Evolutionary conservation across 2,888 invertebrate species (phyloP).

Genomic region (Lasioglossum calceatum): DNA sequence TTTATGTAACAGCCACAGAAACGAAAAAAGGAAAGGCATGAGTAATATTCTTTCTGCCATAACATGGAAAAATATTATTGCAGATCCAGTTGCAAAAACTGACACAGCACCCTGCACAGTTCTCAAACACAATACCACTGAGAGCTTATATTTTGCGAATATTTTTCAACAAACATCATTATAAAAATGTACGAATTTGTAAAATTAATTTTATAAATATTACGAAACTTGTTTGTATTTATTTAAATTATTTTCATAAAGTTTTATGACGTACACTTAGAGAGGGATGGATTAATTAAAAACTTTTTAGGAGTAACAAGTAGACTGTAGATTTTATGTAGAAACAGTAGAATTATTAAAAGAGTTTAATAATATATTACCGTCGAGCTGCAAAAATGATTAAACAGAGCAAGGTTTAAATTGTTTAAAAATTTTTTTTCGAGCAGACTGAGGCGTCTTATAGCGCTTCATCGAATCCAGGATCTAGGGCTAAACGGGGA

Average conservation of each 20-base stretch:
- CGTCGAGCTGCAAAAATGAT: no score
- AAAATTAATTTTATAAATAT: not conserved
- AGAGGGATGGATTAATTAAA: not conserved
- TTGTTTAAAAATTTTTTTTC: not conserved
- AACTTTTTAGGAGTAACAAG: not conserved
- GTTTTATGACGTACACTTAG: not conserved
- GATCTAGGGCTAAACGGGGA: conserved; percentile 16
- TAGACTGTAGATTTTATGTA: no score
- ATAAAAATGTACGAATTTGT: not conserved
- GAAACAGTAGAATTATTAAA: no score
- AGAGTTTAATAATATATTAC: no score
- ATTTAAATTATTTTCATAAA: not conserved
- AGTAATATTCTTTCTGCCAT: conserved; percentile 51
- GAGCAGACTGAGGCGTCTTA: not conserved
- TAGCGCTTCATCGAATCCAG: not conserved
- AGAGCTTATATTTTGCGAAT: not conserved
- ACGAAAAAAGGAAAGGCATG: conserved; percentile 25
- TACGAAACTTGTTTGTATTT: not conserved
- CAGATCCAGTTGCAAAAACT: conserved; percentile 61
- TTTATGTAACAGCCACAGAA: conserved; percentile 61
- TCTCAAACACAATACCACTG: not conserved
- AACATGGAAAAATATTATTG: conserved; percentile 67
- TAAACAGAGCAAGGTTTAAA: no score
- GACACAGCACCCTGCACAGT: conserved; percentile 27
- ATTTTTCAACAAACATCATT: not conserved